Evolutionary conservation across 2,113 vertebrate genomes (phyloP).

Genomic region (Chaetodon trifascialis): DNA sequence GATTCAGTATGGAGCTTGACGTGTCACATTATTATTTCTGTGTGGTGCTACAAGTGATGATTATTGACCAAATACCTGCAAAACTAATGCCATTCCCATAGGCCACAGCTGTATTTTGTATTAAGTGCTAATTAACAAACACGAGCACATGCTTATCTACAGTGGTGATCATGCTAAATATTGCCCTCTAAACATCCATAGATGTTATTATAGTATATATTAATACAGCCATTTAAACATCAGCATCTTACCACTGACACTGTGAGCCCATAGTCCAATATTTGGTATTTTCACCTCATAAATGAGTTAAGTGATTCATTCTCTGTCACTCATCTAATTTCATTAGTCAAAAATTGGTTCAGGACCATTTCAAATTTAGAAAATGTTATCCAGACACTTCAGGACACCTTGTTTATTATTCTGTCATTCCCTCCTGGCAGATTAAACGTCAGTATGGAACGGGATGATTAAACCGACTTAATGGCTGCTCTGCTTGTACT

Average conservation of each 20-base stretch:
- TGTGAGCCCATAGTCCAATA: not conserved
- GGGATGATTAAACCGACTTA: slow-evolving; percentile 35
- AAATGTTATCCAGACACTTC: not conserved
- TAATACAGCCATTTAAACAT: no score
- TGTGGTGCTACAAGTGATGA: not conserved
- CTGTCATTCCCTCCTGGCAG: slow-evolving; percentile 18
- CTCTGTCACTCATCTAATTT: not conserved
- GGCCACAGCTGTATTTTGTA: no score
- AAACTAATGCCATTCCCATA: no score
- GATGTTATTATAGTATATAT: no score
- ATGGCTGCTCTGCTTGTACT: slow-evolving; percentile 32
- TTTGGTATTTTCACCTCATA: not conserved
- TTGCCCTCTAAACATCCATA: no score
- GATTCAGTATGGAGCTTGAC: not conserved
- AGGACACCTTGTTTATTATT: slow-evolving; percentile 13
- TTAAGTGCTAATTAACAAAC: no score
- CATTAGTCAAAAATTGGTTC: not conserved
- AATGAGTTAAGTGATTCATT: not conserved
- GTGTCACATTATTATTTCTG: not conserved
- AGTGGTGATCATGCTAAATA: no score
- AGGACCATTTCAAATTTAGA: not conserved
- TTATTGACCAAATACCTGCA: not conserved
- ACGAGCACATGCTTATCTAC: no score
- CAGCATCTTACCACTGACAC: no score
- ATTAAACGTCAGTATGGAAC: slow-evolving; percentile 28